phyloP scores from a whole-genome alignment of 2,888 invertebrate species.

The Harpagoxenus sublaevis region DNA sequence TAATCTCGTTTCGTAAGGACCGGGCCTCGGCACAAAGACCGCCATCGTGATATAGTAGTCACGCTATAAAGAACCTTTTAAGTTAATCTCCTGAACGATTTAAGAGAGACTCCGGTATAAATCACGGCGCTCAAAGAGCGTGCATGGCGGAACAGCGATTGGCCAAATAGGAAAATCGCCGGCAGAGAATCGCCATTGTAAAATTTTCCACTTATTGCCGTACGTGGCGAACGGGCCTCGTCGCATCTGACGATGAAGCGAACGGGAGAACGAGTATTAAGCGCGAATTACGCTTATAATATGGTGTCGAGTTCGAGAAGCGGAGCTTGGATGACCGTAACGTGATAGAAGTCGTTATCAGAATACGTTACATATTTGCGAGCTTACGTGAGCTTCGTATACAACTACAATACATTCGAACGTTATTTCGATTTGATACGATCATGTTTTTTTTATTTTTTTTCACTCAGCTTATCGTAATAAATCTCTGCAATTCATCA shows the following conservation, averaged over 20 bases:
- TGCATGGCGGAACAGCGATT: conserved; percentile 55
- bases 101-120: conserved; percentile 67
- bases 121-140: conserved; percentile 63
- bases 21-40: conserved; percentile 61
- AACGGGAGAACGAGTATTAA: conserved; percentile 27
- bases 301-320: neutral
- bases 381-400: neutral
- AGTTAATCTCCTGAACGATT: conserved; percentile 71
- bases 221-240: conserved; percentile 1
- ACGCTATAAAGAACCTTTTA: conserved; percentile 68
- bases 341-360: neutral
- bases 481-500: conserved; percentile 17
- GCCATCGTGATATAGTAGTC: conserved; percentile 55
- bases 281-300: conserved; percentile 21
- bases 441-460: neutral
- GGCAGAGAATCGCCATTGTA: conserved; percentile 35
- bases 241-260: conserved; percentile 15
- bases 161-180: conserved; percentile 71
- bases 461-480: conserved; percentile 6
- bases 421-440: neutral
- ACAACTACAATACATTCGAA: neutral
- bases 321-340: conserved; percentile 11
- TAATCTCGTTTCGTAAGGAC: conserved; percentile 59
- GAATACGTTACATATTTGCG: neutral
- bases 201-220: conserved; percentile 55